Conservation (phyloP, 2,797 vertebrate genomes). For the Leptoclinus maculatus region DNA sequence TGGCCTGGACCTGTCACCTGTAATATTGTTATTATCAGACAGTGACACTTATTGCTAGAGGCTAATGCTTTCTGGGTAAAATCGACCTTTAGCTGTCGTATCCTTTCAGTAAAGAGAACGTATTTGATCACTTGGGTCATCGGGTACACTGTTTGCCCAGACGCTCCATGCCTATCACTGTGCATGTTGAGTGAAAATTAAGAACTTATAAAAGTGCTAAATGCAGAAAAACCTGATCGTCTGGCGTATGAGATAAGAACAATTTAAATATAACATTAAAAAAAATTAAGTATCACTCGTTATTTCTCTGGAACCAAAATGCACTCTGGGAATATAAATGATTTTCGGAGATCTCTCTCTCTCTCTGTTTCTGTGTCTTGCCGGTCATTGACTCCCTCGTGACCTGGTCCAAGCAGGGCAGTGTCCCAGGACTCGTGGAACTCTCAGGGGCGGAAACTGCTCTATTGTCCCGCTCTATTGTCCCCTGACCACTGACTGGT, state of each 20-base stretch:
- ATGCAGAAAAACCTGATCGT: neutral
- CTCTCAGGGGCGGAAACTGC: slow-evolving; percentile 37
- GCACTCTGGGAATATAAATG: neutral
- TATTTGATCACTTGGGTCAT: neutral
- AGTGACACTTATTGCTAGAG: neutral
- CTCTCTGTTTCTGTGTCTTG: slow-evolving; percentile 12
- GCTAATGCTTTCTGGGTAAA: neutral
- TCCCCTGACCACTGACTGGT: slow-evolving; percentile 70
- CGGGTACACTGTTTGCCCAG: neutral
- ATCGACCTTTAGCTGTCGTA: neutral
- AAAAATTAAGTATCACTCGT: neutral
- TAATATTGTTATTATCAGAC: slow-evolving; percentile 4
- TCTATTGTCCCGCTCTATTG: slow-evolving; percentile 65
- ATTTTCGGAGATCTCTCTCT: slow-evolving; percentile 16
- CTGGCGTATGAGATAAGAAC: neutral
- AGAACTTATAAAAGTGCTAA: neutral
- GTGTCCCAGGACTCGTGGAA: slow-evolving; percentile 40
- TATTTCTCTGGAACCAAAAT: neutral
- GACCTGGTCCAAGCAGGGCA: slow-evolving; percentile 23
- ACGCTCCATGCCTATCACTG: neutral
- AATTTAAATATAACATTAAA: neutral
- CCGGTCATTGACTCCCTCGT: slow-evolving; percentile 4
- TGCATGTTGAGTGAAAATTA: neutral
- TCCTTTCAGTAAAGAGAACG: neutral
- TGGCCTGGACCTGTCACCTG: slow-evolving; percentile 24